phyloP scores from a whole-genome alignment of 2,888 invertebrate species.

The Lepas anatifera region DNA sequence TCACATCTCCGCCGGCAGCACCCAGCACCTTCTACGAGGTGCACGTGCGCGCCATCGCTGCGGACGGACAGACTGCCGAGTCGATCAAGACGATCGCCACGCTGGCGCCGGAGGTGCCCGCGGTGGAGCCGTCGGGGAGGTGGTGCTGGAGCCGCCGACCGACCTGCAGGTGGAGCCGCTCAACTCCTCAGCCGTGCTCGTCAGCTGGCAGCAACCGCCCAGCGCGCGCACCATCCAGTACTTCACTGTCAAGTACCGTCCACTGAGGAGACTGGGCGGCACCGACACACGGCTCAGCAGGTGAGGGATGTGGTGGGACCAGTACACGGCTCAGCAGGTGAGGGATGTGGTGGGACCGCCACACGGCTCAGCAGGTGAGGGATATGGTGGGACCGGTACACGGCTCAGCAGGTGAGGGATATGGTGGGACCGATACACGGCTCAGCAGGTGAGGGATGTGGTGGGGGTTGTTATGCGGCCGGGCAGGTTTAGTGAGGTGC shows the following conservation, averaged over 20 bases:
- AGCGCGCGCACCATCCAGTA: conserved; percentile 31
- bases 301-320: conserved; percentile 19
- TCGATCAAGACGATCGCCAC: conserved; percentile 28
- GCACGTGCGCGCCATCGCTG: conserved; percentile 27
- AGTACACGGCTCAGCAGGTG: no score
- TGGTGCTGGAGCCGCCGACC: conserved; percentile 32
- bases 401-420: no score
- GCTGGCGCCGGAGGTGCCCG: conserved; percentile 23
- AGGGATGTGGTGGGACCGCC: no score
- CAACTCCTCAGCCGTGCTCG: conserved; percentile 40
- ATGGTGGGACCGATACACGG: background rate
- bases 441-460: background rate
- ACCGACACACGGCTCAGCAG: conserved; percentile 24
- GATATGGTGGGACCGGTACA: no score
- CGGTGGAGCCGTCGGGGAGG: background rate
- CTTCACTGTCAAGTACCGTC: conserved; percentile 43
- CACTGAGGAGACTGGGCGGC: conserved; percentile 27
- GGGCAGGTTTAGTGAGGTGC: no score
- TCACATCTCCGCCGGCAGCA: no score
- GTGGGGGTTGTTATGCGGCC: background rate
- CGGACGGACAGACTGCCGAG: conserved; percentile 28
- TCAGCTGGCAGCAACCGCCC: conserved; percentile 39
- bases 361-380: no score
- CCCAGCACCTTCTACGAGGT: conserved; percentile 32
- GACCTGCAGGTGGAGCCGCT: conserved; percentile 40